Conservation (phyloP, 2,113 vertebrate genomes). For the Tursiops truncatus region DNA sequence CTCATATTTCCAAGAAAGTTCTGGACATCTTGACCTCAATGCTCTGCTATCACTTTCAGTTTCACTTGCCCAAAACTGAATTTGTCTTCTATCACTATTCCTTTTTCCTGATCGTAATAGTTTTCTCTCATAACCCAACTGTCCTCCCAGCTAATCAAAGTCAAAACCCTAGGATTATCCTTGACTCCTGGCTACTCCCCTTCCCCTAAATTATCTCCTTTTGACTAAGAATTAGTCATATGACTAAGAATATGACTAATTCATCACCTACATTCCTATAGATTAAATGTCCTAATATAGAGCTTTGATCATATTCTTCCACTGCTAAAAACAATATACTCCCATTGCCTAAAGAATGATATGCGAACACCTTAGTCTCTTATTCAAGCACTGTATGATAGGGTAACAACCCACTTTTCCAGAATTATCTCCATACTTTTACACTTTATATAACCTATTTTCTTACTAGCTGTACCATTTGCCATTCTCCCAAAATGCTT, state of each 20-base stretch:
- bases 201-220: not conserved
- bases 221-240: not conserved
- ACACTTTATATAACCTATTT: not conserved
- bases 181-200: not conserved
- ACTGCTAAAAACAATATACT: slow-evolving; percentile 9
- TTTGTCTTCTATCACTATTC: not conserved
- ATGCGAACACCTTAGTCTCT: not conserved
- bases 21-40: not conserved
- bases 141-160: not conserved
- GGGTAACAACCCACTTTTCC: not conserved
- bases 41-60: not conserved
- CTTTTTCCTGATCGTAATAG: not conserved
- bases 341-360: not conserved
- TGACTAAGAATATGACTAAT: not conserved
- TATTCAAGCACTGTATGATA: not conserved
- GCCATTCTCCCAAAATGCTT: not conserved
- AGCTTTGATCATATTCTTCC: not conserved
- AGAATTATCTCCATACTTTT: slow-evolving; percentile 7
- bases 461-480: not conserved
- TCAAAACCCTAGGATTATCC: not conserved
- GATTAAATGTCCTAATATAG: not conserved
- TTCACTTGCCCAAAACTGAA: not conserved
- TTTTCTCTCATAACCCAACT: not conserved
- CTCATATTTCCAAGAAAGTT: not conserved
- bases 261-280: not conserved